Conservation (phyloP, 35 echinoderm and acorn worm species). For the Heliocidaris erythrogramma region DNA sequence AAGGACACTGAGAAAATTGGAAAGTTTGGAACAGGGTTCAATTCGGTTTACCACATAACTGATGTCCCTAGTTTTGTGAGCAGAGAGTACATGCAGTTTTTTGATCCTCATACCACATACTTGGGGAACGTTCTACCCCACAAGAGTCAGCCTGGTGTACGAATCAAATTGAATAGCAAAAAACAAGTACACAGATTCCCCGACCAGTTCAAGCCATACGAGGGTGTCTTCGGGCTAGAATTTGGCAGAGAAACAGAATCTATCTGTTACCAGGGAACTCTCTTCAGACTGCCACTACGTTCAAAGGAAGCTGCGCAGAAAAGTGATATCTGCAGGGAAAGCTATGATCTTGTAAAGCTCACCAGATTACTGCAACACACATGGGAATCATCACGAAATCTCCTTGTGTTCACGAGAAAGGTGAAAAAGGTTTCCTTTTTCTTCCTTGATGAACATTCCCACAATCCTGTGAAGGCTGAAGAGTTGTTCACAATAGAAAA, state of each 20-base stretch:
- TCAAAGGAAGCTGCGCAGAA: slow-evolving; percentile 26
- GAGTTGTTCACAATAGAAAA: neutral
- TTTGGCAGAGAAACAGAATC: neutral
- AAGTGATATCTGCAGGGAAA: slow-evolving; percentile 54
- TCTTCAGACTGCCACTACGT: slow-evolving; percentile 86
- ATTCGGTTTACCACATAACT: slow-evolving; percentile 91
- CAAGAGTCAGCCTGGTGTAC: slow-evolving; percentile 49
- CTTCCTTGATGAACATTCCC: neutral
- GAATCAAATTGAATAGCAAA: slow-evolving; percentile 23
- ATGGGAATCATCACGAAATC: slow-evolving; percentile 38
- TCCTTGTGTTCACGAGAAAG: slow-evolving; percentile 85
- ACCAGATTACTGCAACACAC: slow-evolving; percentile 35
- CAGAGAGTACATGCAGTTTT: slow-evolving; percentile 61
- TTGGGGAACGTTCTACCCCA: slow-evolving; percentile 34
- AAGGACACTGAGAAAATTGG: slow-evolving; percentile 79
- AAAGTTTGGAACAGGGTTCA: slow-evolving; percentile 95
- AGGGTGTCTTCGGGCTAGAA: slow-evolving; percentile 80
- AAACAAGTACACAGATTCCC: slow-evolving; percentile 26
- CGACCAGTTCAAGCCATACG: slow-evolving; percentile 43
- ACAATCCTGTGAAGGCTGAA: neutral
- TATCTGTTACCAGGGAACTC: slow-evolving; percentile 57
- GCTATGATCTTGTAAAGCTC: slow-evolving; percentile 45
- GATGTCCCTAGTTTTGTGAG: slow-evolving; percentile 90
- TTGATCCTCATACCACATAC: slow-evolving; percentile 76
- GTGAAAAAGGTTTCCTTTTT: slow-evolving; percentile 69